Conservation (phyloP, 2,113 vertebrate species). For the Psilopsiagon aurifrons region DNA sequence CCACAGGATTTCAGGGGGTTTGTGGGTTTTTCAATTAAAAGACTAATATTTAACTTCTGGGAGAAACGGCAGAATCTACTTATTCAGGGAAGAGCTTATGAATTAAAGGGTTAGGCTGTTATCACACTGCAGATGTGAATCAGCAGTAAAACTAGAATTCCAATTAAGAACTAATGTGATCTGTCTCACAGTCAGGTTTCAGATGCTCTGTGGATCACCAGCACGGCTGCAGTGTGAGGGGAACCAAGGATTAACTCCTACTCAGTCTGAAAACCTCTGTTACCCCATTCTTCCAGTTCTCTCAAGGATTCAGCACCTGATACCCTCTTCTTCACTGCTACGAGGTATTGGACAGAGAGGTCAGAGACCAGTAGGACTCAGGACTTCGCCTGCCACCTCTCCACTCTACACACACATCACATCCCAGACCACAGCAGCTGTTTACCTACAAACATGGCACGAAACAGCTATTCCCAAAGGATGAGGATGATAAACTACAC, state of each 20-base stretch:
- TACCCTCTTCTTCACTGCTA: neutral
- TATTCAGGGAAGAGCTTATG: neutral
- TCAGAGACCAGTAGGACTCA: neutral
- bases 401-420: neutral
- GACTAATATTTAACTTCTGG: neutral
- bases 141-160: neutral
- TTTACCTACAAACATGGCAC: fast-evolving
- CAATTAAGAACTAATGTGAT: fast-evolving
- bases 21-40: constrained; percentile 31
- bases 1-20: neutral
- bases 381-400: too few relatives aligned
- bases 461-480: neutral
- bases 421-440: neutral
- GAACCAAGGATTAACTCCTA: neutral
- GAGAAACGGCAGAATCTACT: neutral
- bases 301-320: neutral
- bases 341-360: fast-evolving
- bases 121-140: neutral
- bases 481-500: neutral
- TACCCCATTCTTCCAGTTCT: neutral
- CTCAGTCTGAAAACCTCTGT: neutral
- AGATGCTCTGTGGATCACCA: neutral
- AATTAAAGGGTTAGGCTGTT: constrained; percentile 4
- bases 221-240: fast-evolving
- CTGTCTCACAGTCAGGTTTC: neutral